Percentiles rank a stretch among this genome's conserved stretches.
Evolutionary conservation across 2,113 vertebrate genomes (phyloP).

Genomic region (Mystacornis crossleyi): DNA sequence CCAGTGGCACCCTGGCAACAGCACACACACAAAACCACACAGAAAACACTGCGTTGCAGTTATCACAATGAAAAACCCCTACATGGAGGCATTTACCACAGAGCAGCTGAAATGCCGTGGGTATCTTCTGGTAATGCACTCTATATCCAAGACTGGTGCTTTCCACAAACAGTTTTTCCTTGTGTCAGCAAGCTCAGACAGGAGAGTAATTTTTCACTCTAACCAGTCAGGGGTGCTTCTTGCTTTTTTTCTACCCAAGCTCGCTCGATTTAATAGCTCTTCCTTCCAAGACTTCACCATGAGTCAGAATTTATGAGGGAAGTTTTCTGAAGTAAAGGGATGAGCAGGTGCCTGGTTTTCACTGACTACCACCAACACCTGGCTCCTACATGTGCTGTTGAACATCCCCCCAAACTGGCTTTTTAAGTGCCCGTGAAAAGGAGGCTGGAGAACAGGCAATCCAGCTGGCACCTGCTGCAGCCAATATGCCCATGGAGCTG

Average conservation of each 20-base stretch:
- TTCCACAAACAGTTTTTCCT: conserved; percentile 25
- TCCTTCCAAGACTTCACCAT: neutral
- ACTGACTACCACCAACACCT: neutral
- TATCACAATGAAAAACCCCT: neutral
- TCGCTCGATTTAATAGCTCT: neutral
- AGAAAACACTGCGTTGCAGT: neutral
- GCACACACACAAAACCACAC: neutral
- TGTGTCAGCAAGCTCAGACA: conserved; percentile 44
- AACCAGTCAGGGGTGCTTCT: neutral
- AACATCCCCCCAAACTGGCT: conserved; percentile 17
- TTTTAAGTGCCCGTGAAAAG: neutral
- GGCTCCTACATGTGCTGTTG: neutral
- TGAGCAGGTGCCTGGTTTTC: conserved; percentile 36
- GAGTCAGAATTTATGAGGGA: conserved; percentile 23
- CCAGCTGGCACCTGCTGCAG: conserved; percentile 11
- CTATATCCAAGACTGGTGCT: neutral
- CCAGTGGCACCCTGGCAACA: neutral
- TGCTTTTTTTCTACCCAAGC: neutral
- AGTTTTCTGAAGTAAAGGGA: conserved; percentile 28
- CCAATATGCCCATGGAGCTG: neutral
- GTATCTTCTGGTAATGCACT: neutral
- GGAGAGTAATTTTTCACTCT: neutral
- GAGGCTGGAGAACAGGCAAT: neutral
- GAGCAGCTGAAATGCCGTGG: neutral
- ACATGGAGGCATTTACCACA: neutral